Evolutionary conservation across 2,113 vertebrate genomes (phyloP), one percentile per base, ranked within the genome.

Genomic region (Burhinus bistriatus): DNA sequence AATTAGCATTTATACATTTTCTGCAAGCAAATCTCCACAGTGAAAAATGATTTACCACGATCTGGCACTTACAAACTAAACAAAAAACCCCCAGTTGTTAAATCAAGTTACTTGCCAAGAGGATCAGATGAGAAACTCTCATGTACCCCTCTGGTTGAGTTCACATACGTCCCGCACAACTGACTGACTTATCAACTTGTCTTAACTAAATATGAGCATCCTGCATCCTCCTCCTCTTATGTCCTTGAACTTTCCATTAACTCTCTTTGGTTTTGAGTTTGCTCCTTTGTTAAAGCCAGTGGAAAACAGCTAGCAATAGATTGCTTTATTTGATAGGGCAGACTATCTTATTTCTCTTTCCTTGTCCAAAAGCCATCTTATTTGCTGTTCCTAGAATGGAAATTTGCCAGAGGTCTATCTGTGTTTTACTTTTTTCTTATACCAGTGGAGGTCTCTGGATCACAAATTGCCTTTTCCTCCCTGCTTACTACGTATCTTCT

Each of bases 101-200:
- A 38, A 30, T 18, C 1, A 21, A 10, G 34, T 47, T 16, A 40
- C 21, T 72, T 69, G n/a, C 34, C 36, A 32, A 20, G 5, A 17
- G 34, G 66, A 29, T 34, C 25, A 23, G 23, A 45, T 27, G 8
- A 51, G 32, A 44, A 66, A 12, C 3, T 47, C 49, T 20, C 51
- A 25, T 3, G 21, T 5, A 20, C 16, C 14, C 14, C 9, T 47
- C 44, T 2, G 4, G 11, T 0, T 68, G 52, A 89, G 38, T 25
- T 77, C 23, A 12, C 26, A 6, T 1, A 5, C 57, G 8, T 38
- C 21, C 32, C 15, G 42, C 17, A 6, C 0, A 0, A 44, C 47
- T 36, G 19, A 40, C 45, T 3, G 49, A 51, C 21, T 25, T 51
- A 51, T 7, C 9, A 10, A 36, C 26, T 42, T 38, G 30, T 9